Base-by-base conservation (phyloP, 1,140 invertebrate species). In the Conus betulinus region DNA sequence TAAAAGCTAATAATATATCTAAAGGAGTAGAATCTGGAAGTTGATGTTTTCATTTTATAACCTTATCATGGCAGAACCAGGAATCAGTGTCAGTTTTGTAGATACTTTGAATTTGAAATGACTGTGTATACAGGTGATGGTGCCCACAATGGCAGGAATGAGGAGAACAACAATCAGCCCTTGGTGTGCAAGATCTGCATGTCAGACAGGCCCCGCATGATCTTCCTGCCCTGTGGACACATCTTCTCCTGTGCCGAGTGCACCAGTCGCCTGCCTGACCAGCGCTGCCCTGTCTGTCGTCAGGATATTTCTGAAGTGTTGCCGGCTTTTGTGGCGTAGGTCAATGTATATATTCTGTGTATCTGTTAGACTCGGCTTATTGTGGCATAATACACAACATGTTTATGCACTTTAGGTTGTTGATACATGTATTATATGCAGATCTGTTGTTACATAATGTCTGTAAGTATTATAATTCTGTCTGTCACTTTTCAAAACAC, bases 101-200 rank as follows among this genome's bases (percentile, higher is more conserved):
- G 39, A 39, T 39, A 39, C 39, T 39, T 39, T 39, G 39, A 39
- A 39, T 39, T 39, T 39, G 39, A 39, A 39, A 39, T 39, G 39
- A 60, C 57, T 60, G 8, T 60, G 8, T 79, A 8, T 15, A 51
- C 23, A 79, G 67, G 67, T 71, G 67, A 71, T 71, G 67, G 67
- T 71, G 67, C 67, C 67, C 11, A 23, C 67, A 71, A 23, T 71
- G 67, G 3, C 20, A 71, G 67, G 11, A 27, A 6, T 79, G 27
- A 27, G n/a, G 78, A 13, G 11, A 5, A 53, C 52, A 15, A 10
- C 3, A 3, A 25, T 23, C 82, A 84, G 8, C 8, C 52, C 25
- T 25, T 84, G 23, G 55, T 84, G 82, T 84, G 82, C 82, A 84
- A 84, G 82, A 84, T 84, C 55, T 84, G 82, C 25, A n/a, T 63